These are phyloP conservation scores for Ophonus ardosiacus DNA, from an alignment of 2,888 invertebrate genomes.

Conservation along the genomic window DNA sequence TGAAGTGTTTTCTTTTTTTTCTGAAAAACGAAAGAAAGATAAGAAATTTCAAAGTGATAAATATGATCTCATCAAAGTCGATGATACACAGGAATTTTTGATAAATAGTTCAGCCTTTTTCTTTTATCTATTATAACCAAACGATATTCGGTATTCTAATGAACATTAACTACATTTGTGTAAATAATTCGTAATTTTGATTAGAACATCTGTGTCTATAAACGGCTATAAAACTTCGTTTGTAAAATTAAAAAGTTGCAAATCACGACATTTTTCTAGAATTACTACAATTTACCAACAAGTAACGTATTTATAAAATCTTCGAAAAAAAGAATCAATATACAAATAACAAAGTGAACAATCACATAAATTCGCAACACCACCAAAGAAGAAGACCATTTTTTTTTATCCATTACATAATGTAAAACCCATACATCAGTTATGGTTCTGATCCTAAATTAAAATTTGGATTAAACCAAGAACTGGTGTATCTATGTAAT, in stretches of 20 bases:
- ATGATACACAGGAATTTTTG: constrained; percentile 33
- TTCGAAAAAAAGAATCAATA: constrained; percentile 28
- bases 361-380: constrained; percentile 22
- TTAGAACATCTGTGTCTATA: constrained; percentile 50
- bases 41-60: background rate
- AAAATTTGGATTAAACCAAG: too few relatives aligned
- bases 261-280: constrained; percentile 12
- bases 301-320: constrained; percentile 44
- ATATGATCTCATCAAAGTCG: constrained; percentile 28
- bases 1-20: constrained; percentile 9
- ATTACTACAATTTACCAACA: constrained; percentile 20
- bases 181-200: constrained; percentile 55
- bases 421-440: too few relatives aligned
- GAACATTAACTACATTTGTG: constrained; percentile 41
- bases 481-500: too few relatives aligned
- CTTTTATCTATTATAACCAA: constrained; percentile 12
- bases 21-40: background rate
- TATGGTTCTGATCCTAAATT: too few relatives aligned
- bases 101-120: constrained; percentile 44
- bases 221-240: constrained; percentile 48
- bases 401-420: too few relatives aligned
- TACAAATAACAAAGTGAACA: constrained; percentile 43
- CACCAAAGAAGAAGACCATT: background rate
- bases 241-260: constrained; percentile 47
- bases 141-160: background rate